Evolutionary conservation across 2,888 invertebrate species (phyloP).

Genomic region (Hyalella azteca): DNA sequence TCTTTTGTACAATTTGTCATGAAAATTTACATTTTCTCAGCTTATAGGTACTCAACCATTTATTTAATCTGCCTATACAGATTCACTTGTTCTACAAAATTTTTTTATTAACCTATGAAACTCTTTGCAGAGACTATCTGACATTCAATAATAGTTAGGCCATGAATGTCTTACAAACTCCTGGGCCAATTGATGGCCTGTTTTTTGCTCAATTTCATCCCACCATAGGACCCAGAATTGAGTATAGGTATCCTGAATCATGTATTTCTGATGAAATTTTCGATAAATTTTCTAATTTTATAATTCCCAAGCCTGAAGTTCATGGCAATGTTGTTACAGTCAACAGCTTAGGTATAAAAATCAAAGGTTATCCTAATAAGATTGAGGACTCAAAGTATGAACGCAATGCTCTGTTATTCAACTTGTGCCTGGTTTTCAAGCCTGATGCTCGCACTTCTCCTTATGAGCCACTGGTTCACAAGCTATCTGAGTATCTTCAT

Average conservation of each 20-base stretch:
- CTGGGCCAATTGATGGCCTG: conserved; percentile 54
- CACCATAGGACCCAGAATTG: conserved; percentile 53
- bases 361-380: conserved; percentile 73
- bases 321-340: conserved; percentile 89
- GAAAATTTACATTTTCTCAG: no score
- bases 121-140: no score
- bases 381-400: conserved; percentile 88
- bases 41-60: no score
- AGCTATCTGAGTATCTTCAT: conserved; percentile 87
- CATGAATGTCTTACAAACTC: conserved; percentile 29
- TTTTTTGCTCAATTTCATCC: conserved; percentile 58
- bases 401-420: conserved; percentile 93
- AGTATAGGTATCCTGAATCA: conserved; percentile 77
- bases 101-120: no score
- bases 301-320: conserved; percentile 92
- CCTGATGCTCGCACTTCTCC: conserved; percentile 86
- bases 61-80: no score
- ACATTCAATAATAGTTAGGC: no score
- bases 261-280: conserved; percentile 91
- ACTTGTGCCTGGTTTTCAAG: conserved; percentile 92
- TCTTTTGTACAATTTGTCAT: no score
- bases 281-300: conserved; percentile 90
- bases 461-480: conserved; percentile 92
- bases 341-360: conserved; percentile 67
- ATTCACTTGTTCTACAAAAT: no score